Evolutionary conservation across 92 coral and sea anemone genomes (phyloP), one percentile per base, ranked within the genome.

Genomic region (Diadumene lineata): DNA sequence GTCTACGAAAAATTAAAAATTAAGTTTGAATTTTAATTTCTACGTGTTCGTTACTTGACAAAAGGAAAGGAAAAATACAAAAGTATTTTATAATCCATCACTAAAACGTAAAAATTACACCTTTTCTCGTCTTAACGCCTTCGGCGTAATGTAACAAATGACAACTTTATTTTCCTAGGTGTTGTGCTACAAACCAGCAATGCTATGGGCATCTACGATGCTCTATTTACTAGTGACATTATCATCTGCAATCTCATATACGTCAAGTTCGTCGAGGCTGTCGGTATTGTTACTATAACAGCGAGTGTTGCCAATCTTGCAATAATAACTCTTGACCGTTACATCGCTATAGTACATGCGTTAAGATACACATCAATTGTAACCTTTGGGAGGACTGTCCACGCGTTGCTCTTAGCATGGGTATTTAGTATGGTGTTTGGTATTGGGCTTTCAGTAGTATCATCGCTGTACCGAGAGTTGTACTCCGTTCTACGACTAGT

Each of bases 281-380:
- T 34, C 21, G 69, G 69, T 7, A 31, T 64, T 17, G 69, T 64
- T 1, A 64, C 50, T 21, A 64, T 64, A 1, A 64, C 69, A 18
- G 32, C 69, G 10, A 64, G 69, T 64, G n/a, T 64, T 1, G 69
- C 69, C 44, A 64, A 64, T 26, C 18, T 64, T 8, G 44, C 69
- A 48, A 17, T 29, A 8, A 64, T 64, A 27, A 64, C 69, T 2
- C 44, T 64, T 64, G 69, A 64, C 21, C 44, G 48, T 1, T 29
- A 64, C 13, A 64, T 29, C 2, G 69, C 69, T 1, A 64, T 64
- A 7, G 69, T 64, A 7, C 26, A 64, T 64, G 46, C 69, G 2
- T 31, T 64, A 7, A 1, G 48, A 19, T 64, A 64, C 50, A 30
- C 24, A 4, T 25, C 50, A 1, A 64, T 64, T n/a, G 50, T 64